Evolutionary conservation across 64 coral and sea anemone genomes (phyloP).

Genomic region (Platygyra sinensis): DNA sequence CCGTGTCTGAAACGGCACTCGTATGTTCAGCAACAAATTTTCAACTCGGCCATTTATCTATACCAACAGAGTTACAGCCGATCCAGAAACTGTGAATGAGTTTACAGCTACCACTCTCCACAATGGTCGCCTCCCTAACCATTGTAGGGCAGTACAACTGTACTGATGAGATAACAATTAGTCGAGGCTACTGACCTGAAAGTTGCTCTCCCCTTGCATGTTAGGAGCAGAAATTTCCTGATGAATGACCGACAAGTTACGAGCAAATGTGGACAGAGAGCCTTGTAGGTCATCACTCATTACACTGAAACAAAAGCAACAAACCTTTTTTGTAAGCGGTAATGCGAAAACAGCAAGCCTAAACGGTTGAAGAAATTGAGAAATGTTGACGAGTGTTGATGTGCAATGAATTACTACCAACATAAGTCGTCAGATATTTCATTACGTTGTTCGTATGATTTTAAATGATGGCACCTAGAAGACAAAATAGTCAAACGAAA

Average conservation of each 20-base stretch:
- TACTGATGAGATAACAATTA: too few relatives aligned
- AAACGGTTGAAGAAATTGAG: not conserved
- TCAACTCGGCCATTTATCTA: too few relatives aligned
- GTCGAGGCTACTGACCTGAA: constrained; percentile 64
- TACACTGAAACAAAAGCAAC: constrained; percentile 58
- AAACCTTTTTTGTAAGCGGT: not conserved
- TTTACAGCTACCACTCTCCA: too few relatives aligned
- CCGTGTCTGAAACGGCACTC: too few relatives aligned
- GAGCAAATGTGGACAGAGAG: constrained; percentile 95
- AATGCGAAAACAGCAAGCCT: too few relatives aligned
- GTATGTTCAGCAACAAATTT: too few relatives aligned
- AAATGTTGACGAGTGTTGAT: not conserved
- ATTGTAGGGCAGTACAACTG: too few relatives aligned
- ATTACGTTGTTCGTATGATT: too few relatives aligned
- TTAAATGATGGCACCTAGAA: not conserved
- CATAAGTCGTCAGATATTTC: not conserved
- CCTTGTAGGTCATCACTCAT: constrained; percentile 99
- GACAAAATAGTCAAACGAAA: not conserved
- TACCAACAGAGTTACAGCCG: too few relatives aligned
- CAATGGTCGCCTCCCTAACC: too few relatives aligned
- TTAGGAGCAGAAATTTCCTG: constrained; percentile 98
- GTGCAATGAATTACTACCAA: not conserved
- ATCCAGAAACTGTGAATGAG: too few relatives aligned
- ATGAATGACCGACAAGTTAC: constrained; percentile 96
- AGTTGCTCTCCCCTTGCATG: constrained; percentile 99